Evolutionary conservation across 2,113 vertebrate species (phyloP).

Genomic region (Hemibagrus wyckioides): DNA sequence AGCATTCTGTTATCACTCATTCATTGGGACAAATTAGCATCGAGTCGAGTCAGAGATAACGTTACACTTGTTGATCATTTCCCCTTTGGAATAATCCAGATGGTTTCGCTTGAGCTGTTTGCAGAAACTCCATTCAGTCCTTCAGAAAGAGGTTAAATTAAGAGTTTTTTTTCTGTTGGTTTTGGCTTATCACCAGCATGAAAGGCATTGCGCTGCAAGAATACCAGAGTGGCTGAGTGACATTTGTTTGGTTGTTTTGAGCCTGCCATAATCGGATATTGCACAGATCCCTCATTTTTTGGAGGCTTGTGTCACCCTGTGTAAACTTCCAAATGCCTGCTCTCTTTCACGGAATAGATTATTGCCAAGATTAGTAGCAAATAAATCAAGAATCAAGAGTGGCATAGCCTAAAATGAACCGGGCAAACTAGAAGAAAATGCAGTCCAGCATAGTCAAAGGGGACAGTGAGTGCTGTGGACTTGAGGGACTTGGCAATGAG

Average conservation of each 20-base stretch:
- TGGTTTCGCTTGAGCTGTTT: slow-evolving; percentile 22
- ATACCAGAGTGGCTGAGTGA: slow-evolving; percentile 13
- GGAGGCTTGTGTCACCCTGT: slow-evolving; percentile 30
- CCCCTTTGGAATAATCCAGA: slow-evolving; percentile 20
- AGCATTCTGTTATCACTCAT: neutral
- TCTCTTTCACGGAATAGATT: slow-evolving; percentile 51
- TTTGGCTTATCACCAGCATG: slow-evolving; percentile 35
- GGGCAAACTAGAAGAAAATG: neutral
- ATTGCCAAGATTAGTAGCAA: slow-evolving; percentile 38
- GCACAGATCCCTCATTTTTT: slow-evolving; percentile 26
- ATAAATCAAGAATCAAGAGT: neutral
- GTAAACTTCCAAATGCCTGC: slow-evolving; percentile 35
- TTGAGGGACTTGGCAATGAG: too few relatives aligned
- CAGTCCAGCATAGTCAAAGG: neutral
- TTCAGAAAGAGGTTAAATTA: slow-evolving; percentile 26
- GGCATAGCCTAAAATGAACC: slow-evolving; percentile 2
- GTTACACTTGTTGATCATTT: slow-evolving; percentile 44
- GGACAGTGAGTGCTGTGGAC: too few relatives aligned
- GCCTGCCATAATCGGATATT: slow-evolving; percentile 28
- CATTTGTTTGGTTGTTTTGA: slow-evolving; percentile 24
- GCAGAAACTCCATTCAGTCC: slow-evolving; percentile 25
- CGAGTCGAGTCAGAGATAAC: neutral
- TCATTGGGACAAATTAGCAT: neutral
- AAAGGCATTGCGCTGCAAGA: slow-evolving; percentile 24
- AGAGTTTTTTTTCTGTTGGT: slow-evolving; percentile 36